phyloP scores from a whole-genome alignment of 2,797 vertebrate species.

The Lutjanus argentimaculatus region DNA sequence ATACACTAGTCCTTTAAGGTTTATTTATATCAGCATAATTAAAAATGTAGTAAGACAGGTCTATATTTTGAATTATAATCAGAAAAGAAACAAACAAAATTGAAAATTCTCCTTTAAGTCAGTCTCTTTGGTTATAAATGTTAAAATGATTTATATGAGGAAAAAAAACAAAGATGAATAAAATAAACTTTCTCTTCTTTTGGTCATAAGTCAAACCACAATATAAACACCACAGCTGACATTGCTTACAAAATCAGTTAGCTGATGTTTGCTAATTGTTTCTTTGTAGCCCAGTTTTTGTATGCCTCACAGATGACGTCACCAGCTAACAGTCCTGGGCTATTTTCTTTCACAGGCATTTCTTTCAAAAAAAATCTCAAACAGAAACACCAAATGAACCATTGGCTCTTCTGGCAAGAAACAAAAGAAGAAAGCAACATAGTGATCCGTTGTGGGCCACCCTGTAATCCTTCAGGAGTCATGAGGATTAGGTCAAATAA shows the following conservation, averaged over 20 bases:
- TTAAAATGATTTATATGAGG: not conserved
- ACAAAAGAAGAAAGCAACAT: constrained; percentile 50
- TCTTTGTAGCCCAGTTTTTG: constrained; percentile 6
- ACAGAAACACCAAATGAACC: constrained; percentile 47
- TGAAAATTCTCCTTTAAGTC: not conserved
- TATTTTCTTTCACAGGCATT: constrained; percentile 42
- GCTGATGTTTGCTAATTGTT: constrained; percentile 20
- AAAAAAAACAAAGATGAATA: not conserved
- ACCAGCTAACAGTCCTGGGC: constrained; percentile 37
- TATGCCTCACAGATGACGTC: constrained; percentile 54
- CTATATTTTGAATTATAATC: not conserved
- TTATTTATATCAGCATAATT: not conserved
- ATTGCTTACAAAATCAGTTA: not conserved
- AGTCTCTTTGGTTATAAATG: not conserved
- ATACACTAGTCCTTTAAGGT: not conserved
- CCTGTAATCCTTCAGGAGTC: constrained; percentile 56
- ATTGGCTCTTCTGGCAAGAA: constrained; percentile 45
- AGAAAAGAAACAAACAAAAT: not conserved
- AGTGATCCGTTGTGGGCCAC: constrained; percentile 40
- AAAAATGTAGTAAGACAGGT: no score
- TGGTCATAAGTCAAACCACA: not conserved
- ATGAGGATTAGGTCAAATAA: constrained; percentile 65
- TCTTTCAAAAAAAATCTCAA: constrained; percentile 31
- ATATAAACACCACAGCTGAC: not conserved
- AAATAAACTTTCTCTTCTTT: not conserved